A percentile compares a stretch with the other conserved stretches of the same genome.
These are phyloP conservation scores for Neosilurus mollespiculum DNA, from an alignment of 2,797 vertebrate genomes.

Conservation along the genomic window DNA sequence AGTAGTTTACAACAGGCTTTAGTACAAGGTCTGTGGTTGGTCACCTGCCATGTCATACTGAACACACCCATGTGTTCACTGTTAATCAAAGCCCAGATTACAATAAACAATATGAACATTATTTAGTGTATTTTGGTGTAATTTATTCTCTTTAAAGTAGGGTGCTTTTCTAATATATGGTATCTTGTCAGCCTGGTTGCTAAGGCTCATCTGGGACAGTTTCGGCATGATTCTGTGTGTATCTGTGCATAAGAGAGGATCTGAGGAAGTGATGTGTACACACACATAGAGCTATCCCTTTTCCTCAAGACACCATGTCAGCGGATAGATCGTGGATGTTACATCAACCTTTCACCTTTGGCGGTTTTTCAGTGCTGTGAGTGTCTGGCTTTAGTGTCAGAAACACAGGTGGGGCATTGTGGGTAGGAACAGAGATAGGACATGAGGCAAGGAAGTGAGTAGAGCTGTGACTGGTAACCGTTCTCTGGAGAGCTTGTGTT, in stretches of 20 bases:
- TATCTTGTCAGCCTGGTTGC: background rate
- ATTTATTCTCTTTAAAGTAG: background rate
- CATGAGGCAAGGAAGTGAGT: background rate
- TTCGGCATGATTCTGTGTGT: background rate
- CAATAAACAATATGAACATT: background rate
- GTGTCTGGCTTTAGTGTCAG: background rate
- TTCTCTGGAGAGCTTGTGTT: background rate
- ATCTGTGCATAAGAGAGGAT: background rate
- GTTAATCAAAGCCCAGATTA: background rate
- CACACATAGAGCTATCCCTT: constrained; percentile 1
- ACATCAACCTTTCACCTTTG: background rate
- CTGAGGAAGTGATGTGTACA: constrained; percentile 22
- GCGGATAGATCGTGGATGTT: background rate
- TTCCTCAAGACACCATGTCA: constrained; percentile 9
- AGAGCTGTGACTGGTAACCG: background rate
- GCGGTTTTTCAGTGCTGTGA: background rate
- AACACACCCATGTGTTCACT: background rate
- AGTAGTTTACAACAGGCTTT: background rate
- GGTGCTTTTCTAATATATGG: background rate
- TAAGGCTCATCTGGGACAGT: background rate
- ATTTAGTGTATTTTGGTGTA: background rate
- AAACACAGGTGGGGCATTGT: background rate
- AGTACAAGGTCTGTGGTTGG: background rate
- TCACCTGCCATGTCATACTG: background rate
- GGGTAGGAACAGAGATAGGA: background rate